Evolutionary conservation across 2,113 vertebrate species (phyloP).

Genomic region (Cephalopholis sonnerati): DNA sequence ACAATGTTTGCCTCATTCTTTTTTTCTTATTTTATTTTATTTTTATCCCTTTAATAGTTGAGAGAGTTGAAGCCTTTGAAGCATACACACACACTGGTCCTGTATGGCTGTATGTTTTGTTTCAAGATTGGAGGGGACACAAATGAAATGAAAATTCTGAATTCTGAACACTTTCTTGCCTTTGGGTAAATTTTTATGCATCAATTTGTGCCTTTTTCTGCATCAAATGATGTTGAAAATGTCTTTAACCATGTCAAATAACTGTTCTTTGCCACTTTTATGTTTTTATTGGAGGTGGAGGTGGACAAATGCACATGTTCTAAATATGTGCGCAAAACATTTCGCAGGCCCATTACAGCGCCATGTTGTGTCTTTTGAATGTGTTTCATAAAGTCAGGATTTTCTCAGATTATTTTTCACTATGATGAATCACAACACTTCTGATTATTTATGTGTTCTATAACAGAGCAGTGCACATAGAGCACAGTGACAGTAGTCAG

Average conservation of each 20-base stretch:
- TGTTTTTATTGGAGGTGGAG: too few species aligned
- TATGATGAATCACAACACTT: neutral
- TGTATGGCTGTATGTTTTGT: too few species aligned
- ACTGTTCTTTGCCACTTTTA: too few species aligned
- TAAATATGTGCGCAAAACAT: neutral
- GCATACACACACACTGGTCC: neutral
- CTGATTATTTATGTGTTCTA: neutral
- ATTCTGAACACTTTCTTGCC: too few species aligned
- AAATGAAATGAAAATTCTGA: too few species aligned
- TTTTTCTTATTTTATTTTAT: neutral
- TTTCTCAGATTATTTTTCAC: neutral
- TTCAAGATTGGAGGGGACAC: too few species aligned
- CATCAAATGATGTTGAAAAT: too few species aligned
- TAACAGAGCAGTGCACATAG: neutral
- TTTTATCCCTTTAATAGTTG: neutral
- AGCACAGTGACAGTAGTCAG: constrained; percentile 40
- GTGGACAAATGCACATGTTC: too few species aligned
- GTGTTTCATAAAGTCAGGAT: neutral
- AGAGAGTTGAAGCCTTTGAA: neutral
- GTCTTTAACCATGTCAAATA: too few species aligned
- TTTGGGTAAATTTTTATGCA: too few species aligned
- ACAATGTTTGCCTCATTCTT: neutral
- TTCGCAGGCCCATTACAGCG: neutral
- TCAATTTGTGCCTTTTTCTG: too few species aligned
- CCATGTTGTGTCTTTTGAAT: neutral